A percentile compares a stretch with the other conserved stretches of the same genome.
phyloP scores from a whole-genome alignment of 2,797 vertebrate species.

The Pipistrellus kuhlii region DNA sequence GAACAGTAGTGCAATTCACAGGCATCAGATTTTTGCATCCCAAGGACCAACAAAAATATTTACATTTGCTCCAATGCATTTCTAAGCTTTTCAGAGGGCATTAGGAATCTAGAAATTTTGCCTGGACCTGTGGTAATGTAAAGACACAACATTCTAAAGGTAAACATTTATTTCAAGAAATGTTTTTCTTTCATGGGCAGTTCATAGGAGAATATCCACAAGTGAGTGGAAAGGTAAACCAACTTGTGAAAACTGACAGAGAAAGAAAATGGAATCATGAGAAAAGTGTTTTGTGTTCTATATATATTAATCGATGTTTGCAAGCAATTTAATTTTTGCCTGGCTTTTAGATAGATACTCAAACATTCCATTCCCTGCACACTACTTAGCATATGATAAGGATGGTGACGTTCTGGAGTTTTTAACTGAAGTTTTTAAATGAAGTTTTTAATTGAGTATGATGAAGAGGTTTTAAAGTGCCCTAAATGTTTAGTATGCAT shows the following conservation, averaged over 20 bases:
- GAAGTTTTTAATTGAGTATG: background rate
- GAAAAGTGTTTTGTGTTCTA: background rate
- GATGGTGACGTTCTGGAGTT: background rate
- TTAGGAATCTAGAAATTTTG: slow-evolving; percentile 47
- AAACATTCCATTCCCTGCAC: background rate
- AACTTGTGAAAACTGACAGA: slow-evolving; percentile 39
- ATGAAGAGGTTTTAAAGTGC: slow-evolving; percentile 6
- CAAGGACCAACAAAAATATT: slow-evolving; percentile 70
- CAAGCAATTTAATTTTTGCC: slow-evolving; percentile 45
- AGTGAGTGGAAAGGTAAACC: slow-evolving; percentile 64
- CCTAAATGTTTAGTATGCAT: background rate
- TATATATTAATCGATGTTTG: background rate
- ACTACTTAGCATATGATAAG: background rate
- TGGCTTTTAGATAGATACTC: background rate
- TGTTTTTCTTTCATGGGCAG: slow-evolving; percentile 58
- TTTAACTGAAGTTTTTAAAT: too few relatives aligned
- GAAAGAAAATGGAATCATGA: slow-evolving; percentile 47
- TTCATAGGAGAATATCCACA: slow-evolving; percentile 53
- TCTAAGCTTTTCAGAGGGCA: slow-evolving; percentile 49
- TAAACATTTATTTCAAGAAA: slow-evolving; percentile 70
- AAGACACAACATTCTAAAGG: slow-evolving; percentile 47
- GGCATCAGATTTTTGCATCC: slow-evolving; percentile 41
- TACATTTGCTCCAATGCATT: slow-evolving; percentile 47
- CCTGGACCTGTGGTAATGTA: slow-evolving; percentile 16
- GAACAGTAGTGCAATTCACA: slow-evolving; percentile 64